A percentile compares a stretch with the other conserved stretches of the same genome.
Conservation (phyloP, 2,113 vertebrate genomes). For the Anas platyrhynchos region DNA sequence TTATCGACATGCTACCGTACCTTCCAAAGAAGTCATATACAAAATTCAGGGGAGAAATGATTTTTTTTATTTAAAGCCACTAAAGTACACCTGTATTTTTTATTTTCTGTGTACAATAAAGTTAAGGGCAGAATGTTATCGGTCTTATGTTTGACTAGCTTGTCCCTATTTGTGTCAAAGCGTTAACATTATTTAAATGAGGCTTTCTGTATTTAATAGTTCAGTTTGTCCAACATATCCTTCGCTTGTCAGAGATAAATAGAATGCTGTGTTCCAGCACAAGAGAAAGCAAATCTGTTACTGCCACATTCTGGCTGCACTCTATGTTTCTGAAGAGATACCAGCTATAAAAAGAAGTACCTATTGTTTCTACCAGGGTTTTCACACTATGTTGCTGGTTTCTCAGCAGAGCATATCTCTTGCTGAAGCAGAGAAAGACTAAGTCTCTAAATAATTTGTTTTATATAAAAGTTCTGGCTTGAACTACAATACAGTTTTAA, state of each 20-base stretch:
- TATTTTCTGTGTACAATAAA: neutral
- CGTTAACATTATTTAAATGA: slow-evolving; percentile 45
- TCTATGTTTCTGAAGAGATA: slow-evolving; percentile 48
- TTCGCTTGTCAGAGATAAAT: slow-evolving; percentile 63
- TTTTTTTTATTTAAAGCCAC: neutral
- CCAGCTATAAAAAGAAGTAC: slow-evolving; percentile 57
- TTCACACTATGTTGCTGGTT: slow-evolving; percentile 38
- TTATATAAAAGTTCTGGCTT: neutral
- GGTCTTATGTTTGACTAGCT: slow-evolving; percentile 25
- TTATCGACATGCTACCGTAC: neutral
- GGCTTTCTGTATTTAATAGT: slow-evolving; percentile 55
- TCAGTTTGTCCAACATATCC: slow-evolving; percentile 64
- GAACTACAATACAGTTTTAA: neutral
- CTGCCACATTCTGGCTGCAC: slow-evolving; percentile 37
- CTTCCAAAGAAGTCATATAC: neutral
- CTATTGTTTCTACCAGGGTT: slow-evolving; percentile 61
- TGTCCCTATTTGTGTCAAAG: slow-evolving; percentile 58
- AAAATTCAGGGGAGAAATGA: neutral
- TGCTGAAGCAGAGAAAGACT: slow-evolving; percentile 30
- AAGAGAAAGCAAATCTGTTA: slow-evolving; percentile 68
- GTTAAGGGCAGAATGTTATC: slow-evolving; percentile 57
- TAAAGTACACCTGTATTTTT: neutral
- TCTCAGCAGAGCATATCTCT: slow-evolving; percentile 7
- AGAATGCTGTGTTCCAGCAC: slow-evolving; percentile 61
- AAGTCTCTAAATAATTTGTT: slow-evolving; percentile 6